Conservation (phyloP, 2,888 invertebrate species). For the Carterocephalus palaemon region DNA sequence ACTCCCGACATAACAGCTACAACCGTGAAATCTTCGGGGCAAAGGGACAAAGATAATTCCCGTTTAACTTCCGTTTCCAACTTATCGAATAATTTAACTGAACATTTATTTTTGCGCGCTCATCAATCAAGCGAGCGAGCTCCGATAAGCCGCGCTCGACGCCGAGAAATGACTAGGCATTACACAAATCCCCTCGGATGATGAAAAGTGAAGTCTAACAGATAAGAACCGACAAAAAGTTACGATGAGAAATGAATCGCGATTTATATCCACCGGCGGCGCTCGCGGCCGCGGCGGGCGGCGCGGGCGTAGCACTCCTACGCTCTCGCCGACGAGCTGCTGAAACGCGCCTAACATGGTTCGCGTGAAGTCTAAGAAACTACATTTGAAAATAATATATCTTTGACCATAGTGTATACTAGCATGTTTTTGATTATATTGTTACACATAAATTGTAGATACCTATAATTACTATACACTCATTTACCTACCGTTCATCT, state of each 20-base stretch:
- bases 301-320: slow-evolving; percentile 20
- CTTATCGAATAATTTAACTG: slow-evolving; percentile 81
- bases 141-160: slow-evolving; percentile 78
- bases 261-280: slow-evolving; percentile 73
- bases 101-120: slow-evolving; percentile 81
- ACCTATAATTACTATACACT: slow-evolving; percentile 3
- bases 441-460: too few relatives aligned
- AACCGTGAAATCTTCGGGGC: slow-evolving; percentile 75
- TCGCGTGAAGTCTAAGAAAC: too few relatives aligned
- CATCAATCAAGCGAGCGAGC: slow-evolving; percentile 79
- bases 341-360: too few relatives aligned
- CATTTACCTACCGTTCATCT: background rate
- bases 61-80: slow-evolving; percentile 80
- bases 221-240: slow-evolving; percentile 81
- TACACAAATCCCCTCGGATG: slow-evolving; percentile 81
- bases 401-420: too few relatives aligned
- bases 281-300: slow-evolving; percentile 40
- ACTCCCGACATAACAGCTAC: slow-evolving; percentile 71
- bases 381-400: too few relatives aligned
- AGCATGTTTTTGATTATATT: too few relatives aligned
- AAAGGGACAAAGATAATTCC: slow-evolving; percentile 78
- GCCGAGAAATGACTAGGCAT: slow-evolving; percentile 81
- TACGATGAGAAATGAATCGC: slow-evolving; percentile 80
- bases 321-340: slow-evolving; percentile 14
- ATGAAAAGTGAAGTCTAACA: slow-evolving; percentile 81